Evolutionary conservation across 2,888 invertebrate genomes (phyloP), one percentile per base, ranked within the genome.

Genomic region (Euplexia lucipara): DNA sequence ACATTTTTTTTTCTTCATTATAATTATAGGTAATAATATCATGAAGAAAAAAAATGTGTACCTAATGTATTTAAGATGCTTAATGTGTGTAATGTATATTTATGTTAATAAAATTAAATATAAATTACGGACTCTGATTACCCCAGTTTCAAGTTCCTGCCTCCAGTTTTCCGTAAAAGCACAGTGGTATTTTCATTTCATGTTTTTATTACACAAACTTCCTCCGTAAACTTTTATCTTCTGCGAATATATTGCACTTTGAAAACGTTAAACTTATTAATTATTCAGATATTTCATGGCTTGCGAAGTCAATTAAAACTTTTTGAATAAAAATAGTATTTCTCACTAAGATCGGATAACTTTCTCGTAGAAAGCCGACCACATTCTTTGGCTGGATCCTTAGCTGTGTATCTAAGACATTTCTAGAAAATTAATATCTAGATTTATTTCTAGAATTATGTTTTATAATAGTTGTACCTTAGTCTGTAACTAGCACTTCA

Each of bases 331-430:
- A 70, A 71, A 63, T 64, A 62, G 18, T 48, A 60, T 58, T 60
- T 62, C 49, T 48, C 51, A 73, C 16, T 39, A 35, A 52, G 42
- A 62, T 66, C 49, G 16, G 48, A 41, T 67, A 68, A 77, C 75
- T 79, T 79, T 77, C 79, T 54, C 65, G 41, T 44, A 70, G 70
- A 77, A 74, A 79, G 77, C 62, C 66, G 63, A 45, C 61, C 49
- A 62, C 63, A 79, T 79, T 79, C 70, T 48, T 70, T 48, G 18
- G 16, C 51, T n/a, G 30, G 66, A 70, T 75, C 65, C 67, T 75
- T 70, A 75, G n/a, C 71, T 53, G 51, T 49, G 34, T 61, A 49
- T 56, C 48, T 48, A 18, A 16, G 44, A 26, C 8, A 56, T 41
- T 73, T 57, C 63, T 54, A 51, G 41, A 56, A 69, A 69, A 69